phyloP scores from a whole-genome alignment of 2,888 invertebrate species.

The Amphipyra berbera region DNA sequence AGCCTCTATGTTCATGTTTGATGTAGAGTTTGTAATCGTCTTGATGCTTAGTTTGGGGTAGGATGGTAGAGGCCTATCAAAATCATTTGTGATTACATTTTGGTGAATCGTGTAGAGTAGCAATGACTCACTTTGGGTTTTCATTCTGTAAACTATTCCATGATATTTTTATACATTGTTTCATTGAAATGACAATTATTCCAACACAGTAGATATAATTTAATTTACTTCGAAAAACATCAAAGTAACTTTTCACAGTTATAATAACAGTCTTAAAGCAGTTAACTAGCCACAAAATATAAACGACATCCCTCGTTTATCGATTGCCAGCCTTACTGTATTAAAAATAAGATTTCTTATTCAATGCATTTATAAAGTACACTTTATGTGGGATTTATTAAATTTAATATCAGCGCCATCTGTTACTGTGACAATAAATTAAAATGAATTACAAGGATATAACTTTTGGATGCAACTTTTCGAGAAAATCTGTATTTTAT shows the following conservation, averaged over 20 bases:
- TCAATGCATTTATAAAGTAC: neutral
- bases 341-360: conserved; percentile 3
- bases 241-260: too few relatives aligned
- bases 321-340: conserved; percentile 4
- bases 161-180: neutral
- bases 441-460: conserved; percentile 34
- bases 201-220: too few relatives aligned
- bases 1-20: too few relatives aligned
- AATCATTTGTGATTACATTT: too few relatives aligned
- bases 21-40: too few relatives aligned
- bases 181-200: conserved; percentile 5
- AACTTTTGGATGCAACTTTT: conserved; percentile 8
- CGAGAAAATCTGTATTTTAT: too few relatives aligned
- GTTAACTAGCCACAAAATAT: conserved; percentile 38
- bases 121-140: too few relatives aligned
- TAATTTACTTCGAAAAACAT: too few relatives aligned
- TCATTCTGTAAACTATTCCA: too few relatives aligned
- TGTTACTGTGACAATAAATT: conserved; percentile 44
- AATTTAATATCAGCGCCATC: conserved; percentile 40
- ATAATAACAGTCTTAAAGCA: conserved; percentile 32
- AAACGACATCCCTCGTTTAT: conserved; percentile 7
- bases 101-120: too few relatives aligned
- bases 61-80: too few relatives aligned
- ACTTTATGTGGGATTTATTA: conserved; percentile 28
- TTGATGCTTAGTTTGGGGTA: too few relatives aligned